Conservation (phyloP, 1,140 invertebrate genomes). For the Halyomorpha halys region DNA sequence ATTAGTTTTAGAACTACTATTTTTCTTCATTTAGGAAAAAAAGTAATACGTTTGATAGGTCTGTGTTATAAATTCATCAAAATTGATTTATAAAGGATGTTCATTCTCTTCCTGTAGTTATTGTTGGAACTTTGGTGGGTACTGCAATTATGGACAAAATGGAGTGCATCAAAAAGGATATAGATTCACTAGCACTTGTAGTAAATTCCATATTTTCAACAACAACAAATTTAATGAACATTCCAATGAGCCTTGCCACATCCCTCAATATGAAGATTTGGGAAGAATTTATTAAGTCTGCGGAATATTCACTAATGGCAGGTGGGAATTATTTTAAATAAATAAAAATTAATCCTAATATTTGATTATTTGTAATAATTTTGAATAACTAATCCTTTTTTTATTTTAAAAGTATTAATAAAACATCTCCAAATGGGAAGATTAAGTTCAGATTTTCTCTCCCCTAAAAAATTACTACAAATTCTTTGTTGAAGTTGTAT, state of each 20-base stretch:
- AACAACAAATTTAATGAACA: slow-evolving; percentile 52
- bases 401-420: background rate
- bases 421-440: no score
- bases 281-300: slow-evolving; percentile 56
- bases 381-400: background rate
- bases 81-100: slow-evolving; percentile 7
- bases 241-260: slow-evolving; percentile 55
- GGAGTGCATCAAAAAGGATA: slow-evolving; percentile 35
- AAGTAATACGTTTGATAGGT: no score
- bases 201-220: slow-evolving; percentile 64
- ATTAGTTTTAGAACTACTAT: no score
- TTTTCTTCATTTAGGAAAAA: no score
- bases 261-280: slow-evolving; percentile 54
- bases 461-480: no score
- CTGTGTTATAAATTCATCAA: background rate
- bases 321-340: slow-evolving; percentile 21
- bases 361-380: no score
- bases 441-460: no score
- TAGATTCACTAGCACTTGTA: slow-evolving; percentile 46
- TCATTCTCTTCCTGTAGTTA: slow-evolving; percentile 40
- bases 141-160: slow-evolving; percentile 36
- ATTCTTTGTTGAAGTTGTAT: no score
- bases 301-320: slow-evolving; percentile 48
- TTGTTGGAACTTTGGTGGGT: slow-evolving; percentile 60
- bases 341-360: no score